Evolutionary conservation across 2,797 vertebrate genomes (phyloP).

Genomic region (Distichodus sexfasciatus): DNA sequence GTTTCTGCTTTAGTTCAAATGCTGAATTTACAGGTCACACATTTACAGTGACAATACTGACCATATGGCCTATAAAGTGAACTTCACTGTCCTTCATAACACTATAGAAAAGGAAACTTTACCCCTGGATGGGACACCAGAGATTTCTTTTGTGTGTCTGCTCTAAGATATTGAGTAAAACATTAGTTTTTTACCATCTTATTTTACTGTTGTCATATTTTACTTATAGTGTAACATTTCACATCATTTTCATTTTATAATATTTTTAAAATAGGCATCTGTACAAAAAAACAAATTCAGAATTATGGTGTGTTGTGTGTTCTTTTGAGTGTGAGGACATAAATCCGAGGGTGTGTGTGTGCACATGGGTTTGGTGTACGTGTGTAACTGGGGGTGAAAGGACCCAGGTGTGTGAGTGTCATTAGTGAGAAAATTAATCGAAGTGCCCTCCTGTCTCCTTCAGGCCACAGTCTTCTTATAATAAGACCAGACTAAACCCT

Average conservation of each 20-base stretch:
- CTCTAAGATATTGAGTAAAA: too few species aligned
- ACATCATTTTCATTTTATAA: too few species aligned
- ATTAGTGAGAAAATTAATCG: conserved; percentile 56
- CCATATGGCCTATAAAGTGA: not conserved
- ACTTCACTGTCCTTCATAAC: not conserved
- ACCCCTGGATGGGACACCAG: too few species aligned
- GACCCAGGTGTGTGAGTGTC: conserved; percentile 71
- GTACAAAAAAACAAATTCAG: too few species aligned
- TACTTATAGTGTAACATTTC: too few species aligned
- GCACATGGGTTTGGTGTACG: not conserved
- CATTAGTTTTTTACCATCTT: too few species aligned
- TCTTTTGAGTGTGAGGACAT: not conserved
- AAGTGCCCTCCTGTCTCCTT: conserved; percentile 32
- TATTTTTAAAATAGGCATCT: too few species aligned
- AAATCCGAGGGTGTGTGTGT: conserved; percentile 4
- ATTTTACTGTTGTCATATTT: too few species aligned
- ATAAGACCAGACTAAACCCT: conserved; percentile 12
- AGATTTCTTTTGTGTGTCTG: too few species aligned
- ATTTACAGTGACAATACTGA: not conserved
- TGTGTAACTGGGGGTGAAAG: conserved; percentile 44
- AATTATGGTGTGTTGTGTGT: too few species aligned
- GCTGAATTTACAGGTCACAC: not conserved
- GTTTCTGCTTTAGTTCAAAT: not conserved
- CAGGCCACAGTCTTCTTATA: conserved; percentile 25
- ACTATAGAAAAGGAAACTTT: not conserved